phyloP scores from a whole-genome alignment of 1,140 invertebrate species.

The Zelostemma sp. region DNA sequence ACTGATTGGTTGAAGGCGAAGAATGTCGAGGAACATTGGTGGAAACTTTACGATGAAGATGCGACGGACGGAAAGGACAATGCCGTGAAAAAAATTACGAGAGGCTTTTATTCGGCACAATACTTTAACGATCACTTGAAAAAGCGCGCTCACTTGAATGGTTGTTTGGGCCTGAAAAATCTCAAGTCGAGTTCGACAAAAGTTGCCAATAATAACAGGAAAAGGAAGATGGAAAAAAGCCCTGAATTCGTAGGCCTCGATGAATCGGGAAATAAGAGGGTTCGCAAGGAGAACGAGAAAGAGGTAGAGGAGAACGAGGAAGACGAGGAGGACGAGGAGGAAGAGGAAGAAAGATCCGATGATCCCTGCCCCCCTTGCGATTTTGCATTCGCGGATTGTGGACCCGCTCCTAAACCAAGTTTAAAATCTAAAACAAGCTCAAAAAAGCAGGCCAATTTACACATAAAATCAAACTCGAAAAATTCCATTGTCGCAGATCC shows the following conservation, averaged over 20 bases:
- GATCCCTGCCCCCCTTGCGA: conserved; percentile 44
- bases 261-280: neutral
- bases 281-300: neutral
- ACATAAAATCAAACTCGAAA: neutral
- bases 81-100: conserved; percentile 34
- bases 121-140: conserved; percentile 16
- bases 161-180: too few species aligned
- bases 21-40: conserved; percentile 57
- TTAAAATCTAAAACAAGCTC: neutral
- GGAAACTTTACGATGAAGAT: conserved; percentile 33
- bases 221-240: too few species aligned
- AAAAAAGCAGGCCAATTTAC: neutral
- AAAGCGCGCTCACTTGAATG: neutral
- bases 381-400: conserved; percentile 62
- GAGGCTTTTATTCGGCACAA: conserved; percentile 15
- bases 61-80: conserved; percentile 17
- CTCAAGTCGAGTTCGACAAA: too few species aligned
- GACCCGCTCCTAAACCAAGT: conserved; percentile 26
- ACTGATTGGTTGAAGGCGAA: conserved; percentile 58
- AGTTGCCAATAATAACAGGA: too few species aligned
- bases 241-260: too few species aligned
- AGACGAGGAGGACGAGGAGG: too few species aligned
- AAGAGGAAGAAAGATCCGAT: conserved; percentile 31
- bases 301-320: conserved; percentile 20
- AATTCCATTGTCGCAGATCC: neutral